phyloP scores from a whole-genome alignment of 2,888 invertebrate species.

The Acheta domesticus region DNA sequence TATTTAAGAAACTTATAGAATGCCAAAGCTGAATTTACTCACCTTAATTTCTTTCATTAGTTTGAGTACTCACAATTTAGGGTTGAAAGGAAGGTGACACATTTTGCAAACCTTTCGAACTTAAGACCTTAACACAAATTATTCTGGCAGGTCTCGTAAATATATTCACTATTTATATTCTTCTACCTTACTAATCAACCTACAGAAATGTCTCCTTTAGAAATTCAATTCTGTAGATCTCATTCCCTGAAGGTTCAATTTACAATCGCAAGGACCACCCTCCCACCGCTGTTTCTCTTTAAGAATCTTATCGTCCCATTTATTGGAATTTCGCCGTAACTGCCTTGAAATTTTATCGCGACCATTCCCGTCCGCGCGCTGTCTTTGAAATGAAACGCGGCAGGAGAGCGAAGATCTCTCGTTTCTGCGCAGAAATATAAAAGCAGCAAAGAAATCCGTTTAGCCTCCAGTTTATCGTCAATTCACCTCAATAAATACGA shows the following conservation, averaged over 20 bases:
- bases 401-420: neutral
- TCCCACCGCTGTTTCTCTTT: neutral
- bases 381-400: neutral
- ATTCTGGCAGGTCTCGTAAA: too few species aligned
- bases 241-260: neutral
- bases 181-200: too few species aligned
- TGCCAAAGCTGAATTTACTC: too few species aligned
- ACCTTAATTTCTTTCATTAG: too few species aligned
- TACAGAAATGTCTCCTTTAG: too few species aligned
- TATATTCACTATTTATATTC: too few species aligned
- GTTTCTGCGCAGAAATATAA: neutral
- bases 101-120: too few species aligned
- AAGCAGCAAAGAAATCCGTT: slow-evolving; percentile 7
- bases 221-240: too few species aligned
- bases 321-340: slow-evolving; percentile 9
- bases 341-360: slow-evolving; percentile 1
- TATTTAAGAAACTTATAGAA: too few species aligned
- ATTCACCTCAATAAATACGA: slow-evolving; percentile 18
- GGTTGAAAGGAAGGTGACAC: too few species aligned
- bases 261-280: neutral
- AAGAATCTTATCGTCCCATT: slow-evolving; percentile 18
- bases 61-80: too few species aligned
- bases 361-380: neutral
- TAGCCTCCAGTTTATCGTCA: slow-evolving; percentile 18
- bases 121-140: too few species aligned